Conservation (phyloP, 2,797 vertebrate species). For the Crenichthys baileyi region DNA sequence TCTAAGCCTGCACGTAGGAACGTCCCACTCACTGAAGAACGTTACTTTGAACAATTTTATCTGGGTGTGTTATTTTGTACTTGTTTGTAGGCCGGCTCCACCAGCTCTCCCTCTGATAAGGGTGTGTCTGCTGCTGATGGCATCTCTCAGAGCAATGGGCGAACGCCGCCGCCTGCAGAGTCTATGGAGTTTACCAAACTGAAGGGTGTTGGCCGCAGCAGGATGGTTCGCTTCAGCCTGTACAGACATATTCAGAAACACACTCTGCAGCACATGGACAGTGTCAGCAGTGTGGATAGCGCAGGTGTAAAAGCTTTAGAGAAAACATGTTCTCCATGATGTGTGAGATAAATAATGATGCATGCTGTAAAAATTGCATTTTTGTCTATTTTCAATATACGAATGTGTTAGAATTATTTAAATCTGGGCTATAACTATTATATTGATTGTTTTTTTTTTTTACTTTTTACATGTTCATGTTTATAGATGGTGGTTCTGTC, state of each 20-base stretch:
- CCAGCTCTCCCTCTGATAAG: slow-evolving; percentile 38
- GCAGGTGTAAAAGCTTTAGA: slow-evolving; percentile 63
- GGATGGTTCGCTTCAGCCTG: slow-evolving; percentile 88
- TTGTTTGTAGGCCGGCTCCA: slow-evolving; percentile 39
- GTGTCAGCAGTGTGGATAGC: slow-evolving; percentile 90
- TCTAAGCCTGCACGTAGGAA: background rate
- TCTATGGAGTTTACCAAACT: slow-evolving; percentile 82
- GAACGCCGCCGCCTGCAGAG: slow-evolving; percentile 51
- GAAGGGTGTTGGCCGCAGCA: slow-evolving; percentile 88
- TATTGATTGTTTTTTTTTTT: background rate
- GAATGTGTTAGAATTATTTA: background rate
- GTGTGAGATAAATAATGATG: background rate
- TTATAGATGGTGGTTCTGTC: slow-evolving; percentile 85
- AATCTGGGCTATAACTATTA: background rate
- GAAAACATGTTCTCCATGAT: background rate
- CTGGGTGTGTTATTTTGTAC: background rate
- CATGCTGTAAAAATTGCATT: background rate
- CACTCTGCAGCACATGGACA: slow-evolving; percentile 84
- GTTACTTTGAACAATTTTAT: background rate
- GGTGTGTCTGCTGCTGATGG: slow-evolving; percentile 36
- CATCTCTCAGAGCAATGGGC: slow-evolving; percentile 60
- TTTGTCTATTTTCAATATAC: background rate
- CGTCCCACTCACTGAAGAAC: background rate
- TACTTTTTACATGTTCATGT: slow-evolving; percentile 13
- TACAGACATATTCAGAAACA: slow-evolving; percentile 89